Evolutionary conservation across 2,113 vertebrate species (phyloP).

Genomic region (Aix galericulata): DNA sequence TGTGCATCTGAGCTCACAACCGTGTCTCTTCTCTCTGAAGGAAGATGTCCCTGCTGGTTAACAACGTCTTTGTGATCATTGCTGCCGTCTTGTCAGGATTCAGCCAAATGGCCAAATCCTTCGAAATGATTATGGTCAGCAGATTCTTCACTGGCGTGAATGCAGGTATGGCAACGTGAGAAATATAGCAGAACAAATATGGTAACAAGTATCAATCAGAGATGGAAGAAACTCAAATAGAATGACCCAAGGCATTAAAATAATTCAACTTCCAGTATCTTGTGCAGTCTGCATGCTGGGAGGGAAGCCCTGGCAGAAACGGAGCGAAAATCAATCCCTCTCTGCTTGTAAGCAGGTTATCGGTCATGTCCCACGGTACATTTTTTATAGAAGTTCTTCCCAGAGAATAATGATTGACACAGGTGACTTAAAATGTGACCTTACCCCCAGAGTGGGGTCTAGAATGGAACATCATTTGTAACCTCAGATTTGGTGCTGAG

Average conservation of each 20-base stretch:
- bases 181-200: fast-evolving
- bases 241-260: neutral
- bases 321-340: neutral
- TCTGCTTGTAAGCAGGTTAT: neutral
- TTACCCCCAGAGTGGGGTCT: neutral
- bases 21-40: constrained; percentile 64
- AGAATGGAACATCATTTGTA: neutral
- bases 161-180: constrained; percentile 73
- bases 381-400: neutral
- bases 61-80: constrained; percentile 84
- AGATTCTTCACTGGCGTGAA: constrained; percentile 86
- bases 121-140: constrained; percentile 91
- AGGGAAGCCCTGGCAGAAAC: neutral
- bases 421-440: neutral
- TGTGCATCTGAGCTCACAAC: neutral
- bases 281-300: neutral
- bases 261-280: neutral
- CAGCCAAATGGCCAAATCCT: constrained; percentile 83
- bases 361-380: neutral
- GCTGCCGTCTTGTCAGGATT: constrained; percentile 81
- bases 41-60: constrained; percentile 90
- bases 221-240: neutral
- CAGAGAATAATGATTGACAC: neutral
- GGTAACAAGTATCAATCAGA: neutral
- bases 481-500: neutral